Base-by-base conservation (phyloP, 2,113 vertebrate species). In the Melospiza melodia region DNA sequence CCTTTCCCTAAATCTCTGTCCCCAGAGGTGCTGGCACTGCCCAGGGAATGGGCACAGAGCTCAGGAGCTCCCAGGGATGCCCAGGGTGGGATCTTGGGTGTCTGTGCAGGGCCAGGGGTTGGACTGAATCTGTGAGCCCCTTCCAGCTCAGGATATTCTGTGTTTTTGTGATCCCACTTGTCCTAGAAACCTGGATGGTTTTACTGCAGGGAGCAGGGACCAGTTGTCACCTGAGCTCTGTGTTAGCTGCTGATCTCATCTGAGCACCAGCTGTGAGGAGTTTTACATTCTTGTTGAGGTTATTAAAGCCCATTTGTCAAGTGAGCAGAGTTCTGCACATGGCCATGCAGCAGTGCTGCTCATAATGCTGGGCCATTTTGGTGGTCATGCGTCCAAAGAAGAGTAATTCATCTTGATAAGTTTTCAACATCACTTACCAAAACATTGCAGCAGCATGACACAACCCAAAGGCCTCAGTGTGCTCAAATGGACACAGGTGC, bases 81-180 rank as follows among this genome's bases (percentile, higher is more conserved):
- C 0, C 46, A 59, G 71, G 15, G 2, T 39, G 62, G 24, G 28
- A 5, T 12, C 12, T 61, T 24, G 9, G 39, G 39, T 1, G 12
- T 24, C 46, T 54, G 23, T 10, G 33, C 46, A 46, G 39, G 12
- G 15, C 0, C 44, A 41, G 24, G 15, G 0, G 19, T 0, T 46
- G 39, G 10, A 25, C 12, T 39, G 11, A 39, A 39, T 39, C 27
- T 46, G 9, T 52, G 37, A 6, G 33, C 24, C 20, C 54, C 9
- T 48, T 54, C 28, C 62, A 54, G 2, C 16, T 25, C 20, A 67
- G 46, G 7, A 22, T 21, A 19, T 54, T 82, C 13, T n/a, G 24
- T 61, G 9, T 41, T 75, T 54, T 28, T 54, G 8, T 75, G 69
- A 10, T 46, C 25, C 48, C 48, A 21, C 39, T 74, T 2, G 0